A percentile compares a stretch with the other conserved stretches of the same genome.
Conservation (phyloP, 1,140 invertebrate species). For the Paralvinella palmiformis region DNA sequence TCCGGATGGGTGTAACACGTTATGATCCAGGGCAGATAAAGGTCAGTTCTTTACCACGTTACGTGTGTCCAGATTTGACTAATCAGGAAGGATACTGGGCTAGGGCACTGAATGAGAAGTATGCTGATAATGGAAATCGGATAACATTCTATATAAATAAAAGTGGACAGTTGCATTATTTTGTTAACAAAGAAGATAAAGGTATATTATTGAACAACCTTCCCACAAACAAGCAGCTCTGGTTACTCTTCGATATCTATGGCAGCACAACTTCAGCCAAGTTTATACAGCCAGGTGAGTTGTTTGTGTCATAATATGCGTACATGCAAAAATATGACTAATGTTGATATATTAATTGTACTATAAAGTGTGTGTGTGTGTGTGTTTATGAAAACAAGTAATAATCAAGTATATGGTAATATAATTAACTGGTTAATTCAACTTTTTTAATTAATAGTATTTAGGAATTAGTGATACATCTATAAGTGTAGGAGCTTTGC, state of each 20-base stretch:
- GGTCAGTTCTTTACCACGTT: conserved; percentile 35
- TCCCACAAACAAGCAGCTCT: conserved; percentile 40
- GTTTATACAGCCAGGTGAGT: conserved; percentile 45
- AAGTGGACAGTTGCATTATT: conserved; percentile 44
- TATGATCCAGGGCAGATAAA: conserved; percentile 36
- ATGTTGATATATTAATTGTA: neutral
- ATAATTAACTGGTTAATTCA: too few species aligned
- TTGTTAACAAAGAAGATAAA: conserved; percentile 47
- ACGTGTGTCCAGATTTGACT: conserved; percentile 41
- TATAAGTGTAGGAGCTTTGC: too few species aligned
- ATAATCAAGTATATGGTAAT: too few species aligned
- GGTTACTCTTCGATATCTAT: conserved; percentile 49
- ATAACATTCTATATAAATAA: conserved; percentile 43
- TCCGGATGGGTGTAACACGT: conserved; percentile 47
- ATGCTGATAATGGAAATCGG: conserved; percentile 29
- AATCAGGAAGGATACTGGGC: conserved; percentile 47
- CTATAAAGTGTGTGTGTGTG: neutral
- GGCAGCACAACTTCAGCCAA: conserved; percentile 45
- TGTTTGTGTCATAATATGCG: neutral
- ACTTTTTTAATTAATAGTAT: too few species aligned
- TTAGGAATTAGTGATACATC: too few species aligned
- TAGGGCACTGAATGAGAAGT: conserved; percentile 35
- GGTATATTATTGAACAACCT: conserved; percentile 40
- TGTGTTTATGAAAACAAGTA: too few species aligned
- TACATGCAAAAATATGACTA: neutral